A percentile compares a stretch with the other conserved stretches of the same genome.
phyloP scores from a whole-genome alignment of 2,888 invertebrate species.

The Melolontha melolontha region DNA sequence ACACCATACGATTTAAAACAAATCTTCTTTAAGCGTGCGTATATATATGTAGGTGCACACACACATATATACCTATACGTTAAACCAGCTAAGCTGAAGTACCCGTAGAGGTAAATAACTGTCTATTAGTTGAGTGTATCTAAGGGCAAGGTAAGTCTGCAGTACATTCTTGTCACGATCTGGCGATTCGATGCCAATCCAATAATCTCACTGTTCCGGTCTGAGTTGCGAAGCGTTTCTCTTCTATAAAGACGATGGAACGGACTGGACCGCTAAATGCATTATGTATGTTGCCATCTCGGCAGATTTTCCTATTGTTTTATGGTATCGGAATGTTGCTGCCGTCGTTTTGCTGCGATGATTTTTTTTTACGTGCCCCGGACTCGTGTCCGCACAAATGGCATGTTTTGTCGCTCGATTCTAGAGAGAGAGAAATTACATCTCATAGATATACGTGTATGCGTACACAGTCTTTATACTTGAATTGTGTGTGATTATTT shows the following conservation, averaged over 20 bases:
- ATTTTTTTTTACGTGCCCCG: slow-evolving; percentile 20
- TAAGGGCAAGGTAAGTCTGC: slow-evolving; percentile 61
- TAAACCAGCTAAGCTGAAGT: slow-evolving; percentile 31
- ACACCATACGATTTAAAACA: slow-evolving; percentile 39
- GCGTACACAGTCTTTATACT: no score
- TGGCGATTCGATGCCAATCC: slow-evolving; percentile 65
- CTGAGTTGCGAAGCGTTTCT: slow-evolving; percentile 60
- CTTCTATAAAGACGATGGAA: slow-evolving; percentile 52
- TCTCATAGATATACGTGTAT: slow-evolving; percentile 19
- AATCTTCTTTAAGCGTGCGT: slow-evolving; percentile 29
- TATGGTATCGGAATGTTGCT: slow-evolving; percentile 53
- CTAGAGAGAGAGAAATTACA: slow-evolving; percentile 20
- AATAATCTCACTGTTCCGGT: slow-evolving; percentile 67
- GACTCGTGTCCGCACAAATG: slow-evolving; percentile 37
- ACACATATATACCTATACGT: neutral
- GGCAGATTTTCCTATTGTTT: slow-evolving; percentile 61
- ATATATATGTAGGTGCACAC: no score
- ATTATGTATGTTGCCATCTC: slow-evolving; percentile 57
- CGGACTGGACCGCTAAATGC: slow-evolving; percentile 47
- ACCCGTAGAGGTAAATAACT: slow-evolving; percentile 41
- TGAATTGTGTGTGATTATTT: slow-evolving; percentile 13
- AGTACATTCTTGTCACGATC: slow-evolving; percentile 60
- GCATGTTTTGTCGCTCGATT: slow-evolving; percentile 28
- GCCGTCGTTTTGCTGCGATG: slow-evolving; percentile 28
- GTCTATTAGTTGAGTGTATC: slow-evolving; percentile 47